phyloP scores from a whole-genome alignment of 2,113 vertebrate species.

The Panurus biarmicus region DNA sequence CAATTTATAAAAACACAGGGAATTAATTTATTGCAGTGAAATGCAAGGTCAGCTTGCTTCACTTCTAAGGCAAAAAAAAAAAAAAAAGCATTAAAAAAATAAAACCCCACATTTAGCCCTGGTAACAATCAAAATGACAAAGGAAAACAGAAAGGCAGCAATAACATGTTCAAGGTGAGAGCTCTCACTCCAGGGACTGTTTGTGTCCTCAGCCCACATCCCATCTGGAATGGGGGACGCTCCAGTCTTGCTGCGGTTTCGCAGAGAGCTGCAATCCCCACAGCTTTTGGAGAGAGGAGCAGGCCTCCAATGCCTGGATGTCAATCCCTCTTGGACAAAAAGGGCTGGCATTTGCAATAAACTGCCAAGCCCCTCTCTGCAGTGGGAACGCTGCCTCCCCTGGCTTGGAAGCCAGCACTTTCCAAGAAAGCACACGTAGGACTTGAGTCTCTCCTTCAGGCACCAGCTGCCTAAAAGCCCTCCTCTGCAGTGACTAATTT shows the following conservation, averaged over 20 bases:
- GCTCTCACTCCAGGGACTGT: neutral
- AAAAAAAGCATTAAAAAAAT: neutral
- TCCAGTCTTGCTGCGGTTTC: neutral
- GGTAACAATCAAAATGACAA: neutral
- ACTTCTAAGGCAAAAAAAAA: neutral
- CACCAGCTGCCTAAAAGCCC: neutral
- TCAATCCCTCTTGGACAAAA: neutral
- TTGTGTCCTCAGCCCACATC: neutral
- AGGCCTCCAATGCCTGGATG: neutral
- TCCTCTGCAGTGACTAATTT: neutral
- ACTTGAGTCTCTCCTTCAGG: neutral
- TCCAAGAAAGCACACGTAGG: rapidly evolving
- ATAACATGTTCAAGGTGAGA: neutral
- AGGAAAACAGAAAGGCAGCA: neutral
- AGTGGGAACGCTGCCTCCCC: neutral
- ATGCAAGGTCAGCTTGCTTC: neutral
- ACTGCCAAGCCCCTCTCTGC: neutral
- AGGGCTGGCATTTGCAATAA: neutral
- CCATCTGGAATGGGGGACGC: no score
- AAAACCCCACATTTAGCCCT: neutral
- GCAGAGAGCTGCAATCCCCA: neutral
- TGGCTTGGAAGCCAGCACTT: neutral
- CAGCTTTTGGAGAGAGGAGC: neutral
- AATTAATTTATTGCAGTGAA: neutral
- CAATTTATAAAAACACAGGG: neutral